Base-by-base conservation (phyloP, 2,888 invertebrate species). In the Entomobrya multifasciata region DNA sequence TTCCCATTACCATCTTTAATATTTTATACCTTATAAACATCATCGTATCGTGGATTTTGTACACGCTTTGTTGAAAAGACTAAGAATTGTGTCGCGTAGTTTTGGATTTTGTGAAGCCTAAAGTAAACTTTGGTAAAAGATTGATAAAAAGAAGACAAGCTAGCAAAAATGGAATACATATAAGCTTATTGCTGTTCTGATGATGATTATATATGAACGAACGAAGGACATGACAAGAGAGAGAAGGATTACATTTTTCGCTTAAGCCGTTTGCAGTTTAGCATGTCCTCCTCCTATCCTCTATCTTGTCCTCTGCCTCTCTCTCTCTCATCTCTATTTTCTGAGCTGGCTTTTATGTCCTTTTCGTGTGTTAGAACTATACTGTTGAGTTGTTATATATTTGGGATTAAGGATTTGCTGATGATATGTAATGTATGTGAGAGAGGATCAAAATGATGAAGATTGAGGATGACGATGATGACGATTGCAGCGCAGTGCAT, bases 401-500 rank as follows among this genome's bases (percentile, higher is more conserved):
- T 44, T 79, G 57, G 36, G 57, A 57, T n/a, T 77, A 41, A 57
- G 57, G 57, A 77, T 77, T 77, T 77, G 77, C 55, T 55, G 41
- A 57, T 77, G 74, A 2, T 52, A 25, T 22, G 5, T 67, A 22
- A 17, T 4, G 10, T 15, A 20, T 30, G 10, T 6, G n/a, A n/a
- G n/a, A n/a, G n/a, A n/a, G n/a, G n/a, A n/a, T n/a, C n/a, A 65
- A n/a, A n/a, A 25, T 17, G 36, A 22, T 65, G 62, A 62, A 8
- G 67, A 30, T 41, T 41, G n/a, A n/a, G n/a, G n/a, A n/a, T 67
- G 41, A n/a, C 2, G 3, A 25, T 22, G 17, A 52, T 11, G 20
- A 22, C 20, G 15, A 15, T 30, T 76, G 55, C 27, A 13, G n/a
- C 17, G 17, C 4, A 36, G 30, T 13, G 30, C 10, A 13, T 41